phyloP scores from a whole-genome alignment of 2,888 invertebrate species.

The Polyommatus iphigenia region DNA sequence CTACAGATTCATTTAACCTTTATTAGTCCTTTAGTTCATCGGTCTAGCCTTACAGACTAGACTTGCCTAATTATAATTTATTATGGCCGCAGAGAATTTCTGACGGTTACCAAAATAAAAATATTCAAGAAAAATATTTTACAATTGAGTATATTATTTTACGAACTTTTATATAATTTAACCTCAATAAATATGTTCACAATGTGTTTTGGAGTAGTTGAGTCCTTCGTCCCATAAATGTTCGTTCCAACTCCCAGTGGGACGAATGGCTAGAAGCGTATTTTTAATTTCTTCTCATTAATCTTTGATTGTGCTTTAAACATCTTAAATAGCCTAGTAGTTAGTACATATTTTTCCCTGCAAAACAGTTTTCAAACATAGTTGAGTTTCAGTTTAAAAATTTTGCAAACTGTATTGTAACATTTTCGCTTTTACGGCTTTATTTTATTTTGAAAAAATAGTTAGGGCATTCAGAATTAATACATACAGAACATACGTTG shows the following conservation, averaged over 20 bases:
- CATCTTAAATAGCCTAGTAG: no score
- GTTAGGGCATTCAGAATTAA: slow-evolving; percentile 2
- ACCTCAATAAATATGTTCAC: no score
- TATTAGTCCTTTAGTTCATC: background rate
- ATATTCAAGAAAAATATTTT: background rate
- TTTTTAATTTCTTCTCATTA: no score
- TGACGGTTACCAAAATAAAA: background rate
- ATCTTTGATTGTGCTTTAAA: no score
- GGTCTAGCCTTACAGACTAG: slow-evolving; percentile 14
- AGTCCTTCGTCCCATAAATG: no score
- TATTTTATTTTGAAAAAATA: slow-evolving; percentile 2
- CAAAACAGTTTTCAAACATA: background rate
- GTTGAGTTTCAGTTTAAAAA: background rate
- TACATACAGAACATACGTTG: background rate
- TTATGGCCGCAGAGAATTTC: slow-evolving; percentile 3
- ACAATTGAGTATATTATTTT: background rate
- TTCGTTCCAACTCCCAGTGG: no score
- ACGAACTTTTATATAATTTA: background rate
- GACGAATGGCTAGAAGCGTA: no score
- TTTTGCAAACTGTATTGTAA: background rate
- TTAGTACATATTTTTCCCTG: background rate
- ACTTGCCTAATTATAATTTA: background rate
- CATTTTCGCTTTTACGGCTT: background rate
- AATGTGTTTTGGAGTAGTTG: no score
- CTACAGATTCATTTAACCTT: background rate